Evolutionary conservation across 2,888 invertebrate genomes (phyloP).

Genomic region (Palloptera scutellata): DNA sequence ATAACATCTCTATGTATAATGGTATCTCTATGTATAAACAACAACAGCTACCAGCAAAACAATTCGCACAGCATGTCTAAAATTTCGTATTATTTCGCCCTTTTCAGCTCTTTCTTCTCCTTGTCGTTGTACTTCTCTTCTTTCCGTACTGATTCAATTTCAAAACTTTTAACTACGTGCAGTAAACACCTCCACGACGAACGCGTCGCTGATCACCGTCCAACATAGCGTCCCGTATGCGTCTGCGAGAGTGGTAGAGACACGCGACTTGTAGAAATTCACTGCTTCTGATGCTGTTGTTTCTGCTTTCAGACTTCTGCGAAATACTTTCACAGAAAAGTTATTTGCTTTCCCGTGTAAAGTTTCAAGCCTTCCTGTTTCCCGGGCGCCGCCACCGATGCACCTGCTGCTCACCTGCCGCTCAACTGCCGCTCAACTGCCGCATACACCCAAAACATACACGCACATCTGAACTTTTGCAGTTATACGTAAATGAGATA

Average conservation of each 20-base stretch:
- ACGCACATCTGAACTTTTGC: conserved; percentile 14
- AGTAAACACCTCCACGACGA: conserved; percentile 21
- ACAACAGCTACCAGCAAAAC: not conserved
- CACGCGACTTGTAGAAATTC: too few relatives aligned
- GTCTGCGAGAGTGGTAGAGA: too few relatives aligned
- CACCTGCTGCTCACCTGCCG: too few relatives aligned
- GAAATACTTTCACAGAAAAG: conserved; percentile 2
- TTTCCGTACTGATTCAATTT: conserved; percentile 25
- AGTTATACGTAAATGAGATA: conserved; percentile 37
- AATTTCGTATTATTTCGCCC: not conserved
- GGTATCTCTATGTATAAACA: not conserved
- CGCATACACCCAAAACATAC: not conserved
- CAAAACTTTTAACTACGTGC: conserved; percentile 32
- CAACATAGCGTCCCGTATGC: not conserved
- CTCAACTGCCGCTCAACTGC: not conserved
- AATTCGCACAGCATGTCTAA: not conserved
- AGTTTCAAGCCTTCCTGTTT: conserved; percentile 5
- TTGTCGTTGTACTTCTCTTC: not conserved
- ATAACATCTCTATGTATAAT: not conserved
- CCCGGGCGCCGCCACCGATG: too few relatives aligned
- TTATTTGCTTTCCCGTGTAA: not conserved
- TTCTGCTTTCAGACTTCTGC: too few relatives aligned
- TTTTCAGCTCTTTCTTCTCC: not conserved
- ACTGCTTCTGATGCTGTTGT: too few relatives aligned
- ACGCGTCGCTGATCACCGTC: not conserved